Conservation (phyloP, 2,888 invertebrate genomes). For the Trissoscelio sp. region DNA sequence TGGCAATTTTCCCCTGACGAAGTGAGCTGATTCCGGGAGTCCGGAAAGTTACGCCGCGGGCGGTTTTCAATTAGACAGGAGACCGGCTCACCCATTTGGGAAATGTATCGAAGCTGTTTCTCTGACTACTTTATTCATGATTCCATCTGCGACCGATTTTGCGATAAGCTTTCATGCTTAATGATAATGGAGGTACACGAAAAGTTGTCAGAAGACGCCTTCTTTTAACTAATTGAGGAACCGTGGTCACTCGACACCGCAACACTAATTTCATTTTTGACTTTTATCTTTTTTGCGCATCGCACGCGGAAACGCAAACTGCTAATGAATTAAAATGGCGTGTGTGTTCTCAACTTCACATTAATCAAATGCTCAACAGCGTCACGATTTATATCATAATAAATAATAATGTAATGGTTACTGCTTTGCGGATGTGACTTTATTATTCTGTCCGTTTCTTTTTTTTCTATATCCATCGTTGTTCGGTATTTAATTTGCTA, state of each 20-base stretch:
- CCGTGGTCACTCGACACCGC: slow-evolving; percentile 7
- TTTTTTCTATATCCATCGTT: no score
- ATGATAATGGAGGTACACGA: slow-evolving; percentile 33
- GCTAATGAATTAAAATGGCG: slow-evolving; percentile 24
- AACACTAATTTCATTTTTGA: slow-evolving; percentile 8
- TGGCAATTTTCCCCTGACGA: neutral
- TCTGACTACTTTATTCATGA: slow-evolving; percentile 30
- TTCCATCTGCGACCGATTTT: slow-evolving; percentile 25
- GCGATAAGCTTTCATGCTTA: slow-evolving; percentile 33
- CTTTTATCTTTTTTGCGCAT: slow-evolving; percentile 33
- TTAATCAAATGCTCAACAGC: slow-evolving; percentile 6
- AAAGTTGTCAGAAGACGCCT: slow-evolving; percentile 9
- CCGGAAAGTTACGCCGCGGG: neutral
- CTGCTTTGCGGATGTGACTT: neutral
- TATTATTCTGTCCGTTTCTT: no score
- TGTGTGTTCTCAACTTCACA: neutral
- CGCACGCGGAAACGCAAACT: slow-evolving; percentile 4
- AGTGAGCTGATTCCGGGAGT: slow-evolving; percentile 12
- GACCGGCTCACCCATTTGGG: slow-evolving; percentile 23
- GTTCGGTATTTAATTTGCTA: neutral
- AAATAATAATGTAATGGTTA: slow-evolving; percentile 1
- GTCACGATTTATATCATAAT: slow-evolving; percentile 24
- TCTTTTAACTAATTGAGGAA: slow-evolving; percentile 25
- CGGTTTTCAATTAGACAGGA: slow-evolving; percentile 29
- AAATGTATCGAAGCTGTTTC: slow-evolving; percentile 32